These are phyloP conservation scores for Ptychoptera albimana DNA, from an alignment of 2,888 invertebrate species.

Conservation along the genomic window DNA sequence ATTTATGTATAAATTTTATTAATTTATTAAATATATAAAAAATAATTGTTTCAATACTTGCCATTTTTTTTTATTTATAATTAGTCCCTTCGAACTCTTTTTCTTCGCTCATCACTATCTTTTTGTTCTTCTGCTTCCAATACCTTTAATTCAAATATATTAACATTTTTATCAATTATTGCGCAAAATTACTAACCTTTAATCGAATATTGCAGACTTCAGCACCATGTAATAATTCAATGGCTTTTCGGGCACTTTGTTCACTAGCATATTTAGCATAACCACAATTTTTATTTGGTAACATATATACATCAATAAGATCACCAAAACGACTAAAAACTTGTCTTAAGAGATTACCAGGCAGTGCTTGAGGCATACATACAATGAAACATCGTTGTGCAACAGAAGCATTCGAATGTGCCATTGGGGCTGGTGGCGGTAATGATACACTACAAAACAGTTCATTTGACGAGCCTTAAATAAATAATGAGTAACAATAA, in stretches of 20 bases:
- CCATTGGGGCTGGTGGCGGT: slow-evolving; percentile 47
- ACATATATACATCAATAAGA: slow-evolving; percentile 76
- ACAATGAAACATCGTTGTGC: slow-evolving; percentile 53
- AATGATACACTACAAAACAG: slow-evolving; percentile 48
- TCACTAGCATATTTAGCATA: slow-evolving; percentile 72
- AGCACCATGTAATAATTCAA: slow-evolving; percentile 57
- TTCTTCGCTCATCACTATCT: slow-evolving; percentile 21
- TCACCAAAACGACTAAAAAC: slow-evolving; percentile 83
- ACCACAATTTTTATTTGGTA: slow-evolving; percentile 81
- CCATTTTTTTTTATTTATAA: not conserved
- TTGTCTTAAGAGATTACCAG: slow-evolving; percentile 68
- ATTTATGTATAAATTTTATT: too few relatives aligned
- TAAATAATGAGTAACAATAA: not conserved
- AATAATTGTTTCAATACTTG: not conserved
- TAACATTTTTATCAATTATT: not conserved
- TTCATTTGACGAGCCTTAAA: not conserved
- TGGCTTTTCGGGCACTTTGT: slow-evolving; percentile 44
- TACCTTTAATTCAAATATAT: too few relatives aligned
- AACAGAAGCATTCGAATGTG: slow-evolving; percentile 46
- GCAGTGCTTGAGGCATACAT: slow-evolving; percentile 43
- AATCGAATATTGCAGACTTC: slow-evolving; percentile 74
- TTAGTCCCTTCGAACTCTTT: slow-evolving; percentile 14
- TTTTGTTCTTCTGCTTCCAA: slow-evolving; percentile 67
- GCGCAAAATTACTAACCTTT: slow-evolving; percentile 17
- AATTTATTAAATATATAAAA: too few relatives aligned